Base-by-base conservation (phyloP, 2,113 vertebrate genomes). In the Xenopus borealis region DNA sequence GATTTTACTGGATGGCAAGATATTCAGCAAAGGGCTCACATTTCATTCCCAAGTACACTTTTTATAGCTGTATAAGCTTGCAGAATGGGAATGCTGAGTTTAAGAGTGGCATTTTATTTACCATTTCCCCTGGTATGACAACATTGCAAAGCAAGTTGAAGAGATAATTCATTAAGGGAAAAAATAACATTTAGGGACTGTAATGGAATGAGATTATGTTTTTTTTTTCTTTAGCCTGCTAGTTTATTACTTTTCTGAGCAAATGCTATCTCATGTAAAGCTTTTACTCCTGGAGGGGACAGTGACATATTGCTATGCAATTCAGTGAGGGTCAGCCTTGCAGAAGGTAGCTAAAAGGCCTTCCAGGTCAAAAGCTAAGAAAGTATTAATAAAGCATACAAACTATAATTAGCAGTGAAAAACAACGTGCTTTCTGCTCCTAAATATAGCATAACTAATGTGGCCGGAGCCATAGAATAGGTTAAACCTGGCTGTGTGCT, bases 111-210 rank as follows among this genome's bases (percentile, higher is more conserved):
- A 20, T 75, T 75, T 75, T 75, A 75, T 75, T 75, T 52, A 75
- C 65, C 72, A 62, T 68, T 61, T 69, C 44, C 64, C 66, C 65
- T 18, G 2, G 57, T 53, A 30, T 62, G 57, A 75, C 47, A 69
- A 68, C 55, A 62, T 14, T 14, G 44, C 1, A 44, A 50, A 45
- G 27, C 58, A 50, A 50, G 70, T n/a, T 59, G 17, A 44, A 2
- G 47, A 61, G 64, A 58, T 68, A 75, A 75, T 75, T 75, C 57
- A 75, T 75, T 75, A 75, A 68, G 72, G 59, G 14, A 55, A 47
- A 45, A 66, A 64, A 74, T 59, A 30, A 47, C 63, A 66, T 46
- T 66, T 19, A 19, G 63, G 53, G 16, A 55, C 12, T 55, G 53
- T 55, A 40, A 40, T 40, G 2, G 33, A 40, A 40, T 40, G 1